Evolutionary conservation across 2,888 invertebrate genomes (phyloP), one percentile per base, ranked within the genome.

Genomic region (Ophonus ardosiacus): DNA sequence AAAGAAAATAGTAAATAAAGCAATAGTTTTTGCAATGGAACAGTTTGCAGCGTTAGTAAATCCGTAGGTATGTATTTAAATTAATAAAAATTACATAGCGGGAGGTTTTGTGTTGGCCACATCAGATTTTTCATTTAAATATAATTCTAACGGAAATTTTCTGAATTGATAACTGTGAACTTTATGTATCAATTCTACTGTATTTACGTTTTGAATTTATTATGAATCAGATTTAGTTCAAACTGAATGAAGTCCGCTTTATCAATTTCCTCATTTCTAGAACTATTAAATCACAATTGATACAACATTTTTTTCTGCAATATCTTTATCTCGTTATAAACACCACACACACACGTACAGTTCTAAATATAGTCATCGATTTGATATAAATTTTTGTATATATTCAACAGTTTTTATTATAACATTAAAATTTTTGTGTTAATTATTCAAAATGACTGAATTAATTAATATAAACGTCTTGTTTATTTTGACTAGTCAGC

Each of bases 401-500:
- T n/a, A n/a, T n/a, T n/a, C n/a, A n/a, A n/a, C n/a, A n/a, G n/a
- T n/a, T n/a, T n/a, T n/a, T n/a, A n/a, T n/a, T n/a, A n/a, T n/a
- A n/a, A n/a, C n/a, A n/a, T n/a, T n/a, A n/a, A 51, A 21, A 63
- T 68, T 68, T 65, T 68, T 68, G 38, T 15, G 7, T 31, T 38
- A 68, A 38, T 68, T 40, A 38, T 68, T 68, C 7, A 13, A n/a
- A 68, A 15, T 21, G 10, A 63, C 13, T 13, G 68, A 68, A 31
- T 31, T 68, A 68, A 68, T 68, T 68, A 68, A 15, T 38, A 68
- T 68, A n/a, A 15, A 24, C 31, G 6, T n/a, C 31, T 68, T 68
- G 38, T 68, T 68, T 68, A 68, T 68, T 68, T 68, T 24, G 68
- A 68, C 68, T 68, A 4, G 31, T 68, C n/a, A n/a, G 38, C 31